These are phyloP conservation scores for Rotaria sp. DNA, from an alignment of 2,888 invertebrate genomes.

Conservation along the genomic window DNA sequence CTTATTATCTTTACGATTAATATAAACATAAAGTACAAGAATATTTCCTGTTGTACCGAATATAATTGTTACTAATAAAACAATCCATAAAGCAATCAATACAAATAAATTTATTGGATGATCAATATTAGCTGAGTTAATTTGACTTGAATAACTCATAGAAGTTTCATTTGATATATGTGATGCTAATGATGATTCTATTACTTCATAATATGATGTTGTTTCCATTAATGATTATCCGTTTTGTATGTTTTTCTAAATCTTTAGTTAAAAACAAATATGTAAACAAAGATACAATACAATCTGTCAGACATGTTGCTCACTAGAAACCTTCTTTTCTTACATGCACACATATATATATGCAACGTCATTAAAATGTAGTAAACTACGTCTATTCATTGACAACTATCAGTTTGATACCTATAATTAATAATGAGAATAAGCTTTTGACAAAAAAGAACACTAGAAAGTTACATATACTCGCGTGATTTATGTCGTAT, in stretches of 20 bases:
- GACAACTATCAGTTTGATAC: background rate
- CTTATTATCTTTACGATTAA: conserved; percentile 9
- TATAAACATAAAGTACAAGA: conserved; percentile 19
- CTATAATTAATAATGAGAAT: background rate
- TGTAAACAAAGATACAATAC: background rate
- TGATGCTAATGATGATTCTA: background rate
- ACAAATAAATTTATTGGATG: background rate
- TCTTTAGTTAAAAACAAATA: background rate
- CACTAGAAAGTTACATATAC: background rate
- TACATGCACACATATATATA: background rate
- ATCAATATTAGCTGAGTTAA: background rate
- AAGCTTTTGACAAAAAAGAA: background rate
- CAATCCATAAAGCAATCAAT: background rate
- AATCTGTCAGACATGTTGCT: background rate
- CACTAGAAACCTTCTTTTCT: background rate
- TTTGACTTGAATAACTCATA: background rate
- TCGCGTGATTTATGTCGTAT: background rate
- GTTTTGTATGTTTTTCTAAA: background rate
- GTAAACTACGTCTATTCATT: background rate
- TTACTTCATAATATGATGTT: background rate
- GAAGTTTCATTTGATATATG: background rate
- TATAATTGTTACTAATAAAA: conserved; percentile 16
- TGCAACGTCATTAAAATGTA: background rate
- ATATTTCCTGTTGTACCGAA: conserved; percentile 23
- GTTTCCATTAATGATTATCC: background rate